Evolutionary conservation across 2,888 invertebrate genomes (phyloP), one percentile per base, ranked within the genome.

Genomic region (Oxystoma pomonae): DNA sequence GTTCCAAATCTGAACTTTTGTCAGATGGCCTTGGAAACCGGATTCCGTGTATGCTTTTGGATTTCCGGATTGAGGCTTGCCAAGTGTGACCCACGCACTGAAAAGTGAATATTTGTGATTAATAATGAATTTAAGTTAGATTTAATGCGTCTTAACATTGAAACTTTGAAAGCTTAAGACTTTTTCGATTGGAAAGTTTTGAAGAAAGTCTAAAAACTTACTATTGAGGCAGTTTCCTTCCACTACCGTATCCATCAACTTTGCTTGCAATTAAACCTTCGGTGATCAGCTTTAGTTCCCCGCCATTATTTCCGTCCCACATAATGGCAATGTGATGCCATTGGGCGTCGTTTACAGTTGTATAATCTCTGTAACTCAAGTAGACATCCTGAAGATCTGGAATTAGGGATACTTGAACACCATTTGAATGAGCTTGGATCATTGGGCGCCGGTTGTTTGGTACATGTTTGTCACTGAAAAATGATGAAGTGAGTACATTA

Each of bases 261-360:
- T 93, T 94, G 78, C 94, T 96, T 22, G 96, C 94, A 68, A 97
- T 94, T 58, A 97, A 85, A 55, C 96, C 96, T 84, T 98, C 96
- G n/a, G 96, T 96, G 59, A 96, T 92, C 20, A 98, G 84, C 61
- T 92, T 92, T 55, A 97, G 82, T 77, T 91, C 90, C 18, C 96
- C 96, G 2, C 91, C 91, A 61, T 90, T 89, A 64, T 85, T 86
- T 51, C 96, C 94, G 75, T 94, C 91, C 96, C 97, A 97, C n/a
- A 95, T 91, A 60, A 98, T 85, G 51, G 95, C 94, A 22, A 96
- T 89, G 75, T 96, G 96, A 82, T 97, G 96, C 97, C 97, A 97
- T 76, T 94, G 94, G 1, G 96, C 96, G 75, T 97, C 96, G 75
- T 96, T 97, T 18, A 97, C 90, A 0, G 94, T 94, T 0, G 96